A percentile compares a stretch with the other conserved stretches of the same genome.
Conservation (phyloP, 2,797 vertebrate genomes). For the Sebastes trivittatus region DNA sequence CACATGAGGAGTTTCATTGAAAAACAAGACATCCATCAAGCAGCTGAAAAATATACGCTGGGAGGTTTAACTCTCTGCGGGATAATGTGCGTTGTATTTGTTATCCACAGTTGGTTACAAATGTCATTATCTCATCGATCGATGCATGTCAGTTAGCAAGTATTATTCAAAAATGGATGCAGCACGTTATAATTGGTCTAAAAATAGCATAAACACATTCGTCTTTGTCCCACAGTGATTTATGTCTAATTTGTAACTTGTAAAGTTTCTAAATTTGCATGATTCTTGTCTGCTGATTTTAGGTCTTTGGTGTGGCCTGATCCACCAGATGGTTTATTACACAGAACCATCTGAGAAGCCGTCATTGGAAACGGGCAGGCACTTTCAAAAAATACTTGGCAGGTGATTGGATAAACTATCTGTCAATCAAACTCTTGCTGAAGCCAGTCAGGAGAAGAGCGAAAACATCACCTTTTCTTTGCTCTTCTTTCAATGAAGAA, state of each 20-base stretch:
- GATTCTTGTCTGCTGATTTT: neutral
- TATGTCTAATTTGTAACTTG: neutral
- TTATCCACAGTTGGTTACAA: neutral
- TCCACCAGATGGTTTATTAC: no score
- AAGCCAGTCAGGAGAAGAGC: neutral
- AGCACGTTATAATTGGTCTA: neutral
- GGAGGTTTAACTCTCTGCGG: slow-evolving; percentile 1
- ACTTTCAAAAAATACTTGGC: neutral
- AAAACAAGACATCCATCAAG: slow-evolving; percentile 53
- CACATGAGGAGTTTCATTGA: slow-evolving; percentile 27
- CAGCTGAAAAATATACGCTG: neutral
- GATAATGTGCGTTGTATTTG: neutral
- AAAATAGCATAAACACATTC: neutral
- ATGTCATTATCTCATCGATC: neutral
- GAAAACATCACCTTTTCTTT: neutral
- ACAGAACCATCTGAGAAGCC: no score
- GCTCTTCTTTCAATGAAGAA: neutral
- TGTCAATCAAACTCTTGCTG: neutral
- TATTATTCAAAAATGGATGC: neutral
- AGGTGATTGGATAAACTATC: neutral
- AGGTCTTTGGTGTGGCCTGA: neutral
- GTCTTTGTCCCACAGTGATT: neutral
- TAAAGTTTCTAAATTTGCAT: neutral
- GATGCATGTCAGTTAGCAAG: neutral
- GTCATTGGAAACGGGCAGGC: neutral